Conservation (phyloP, 1,140 invertebrate genomes). For the Drosophila melanogaster region Release_6_plus_ISO1_MT NC_004354.4:1941501-1942000, state of each 20-base stretch:
- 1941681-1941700: too few relatives aligned
- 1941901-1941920: neutral
- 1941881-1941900: neutral
- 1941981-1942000: conserved; percentile 11
- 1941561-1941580: neutral
- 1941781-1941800: neutral
- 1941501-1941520: neutral
- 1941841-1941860: neutral
- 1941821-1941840: neutral
- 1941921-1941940: neutral
- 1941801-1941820: conserved; percentile 1
- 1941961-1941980: conserved; percentile 17
- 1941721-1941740: too few relatives aligned
- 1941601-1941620: too few relatives aligned
- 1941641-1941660: too few relatives aligned
- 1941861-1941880: neutral
- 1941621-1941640: too few relatives aligned
- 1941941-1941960: conserved; percentile 4
- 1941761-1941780: too few relatives aligned
- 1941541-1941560: neutral
- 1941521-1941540: neutral
- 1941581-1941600: too few relatives aligned
- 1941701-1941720: too few relatives aligned
- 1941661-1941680: too few relatives aligned
- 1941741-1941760: too few relatives aligned